Conservation (phyloP, 2,113 vertebrate species). For the Cervus canadensis region DNA sequence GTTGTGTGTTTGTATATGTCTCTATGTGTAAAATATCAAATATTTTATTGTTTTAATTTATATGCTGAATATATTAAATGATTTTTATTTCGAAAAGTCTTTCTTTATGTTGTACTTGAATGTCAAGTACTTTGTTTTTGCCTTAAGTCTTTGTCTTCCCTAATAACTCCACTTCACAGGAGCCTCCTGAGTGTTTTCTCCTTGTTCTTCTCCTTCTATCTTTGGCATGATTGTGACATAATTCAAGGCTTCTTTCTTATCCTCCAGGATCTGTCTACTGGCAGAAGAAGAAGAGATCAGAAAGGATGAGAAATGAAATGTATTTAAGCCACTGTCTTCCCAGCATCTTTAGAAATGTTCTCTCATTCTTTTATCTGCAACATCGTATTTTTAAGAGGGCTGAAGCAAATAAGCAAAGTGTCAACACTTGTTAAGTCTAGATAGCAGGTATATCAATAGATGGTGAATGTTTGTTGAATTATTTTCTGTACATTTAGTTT, state of each 20-base stretch:
- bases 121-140: background rate
- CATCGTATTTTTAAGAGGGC: background rate
- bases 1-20: background rate
- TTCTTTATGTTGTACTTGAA: background rate
- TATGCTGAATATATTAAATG: background rate
- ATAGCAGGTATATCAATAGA: background rate
- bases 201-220: background rate
- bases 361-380: background rate
- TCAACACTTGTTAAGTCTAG: background rate
- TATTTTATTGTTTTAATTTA: background rate
- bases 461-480: background rate
- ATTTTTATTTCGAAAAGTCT: background rate
- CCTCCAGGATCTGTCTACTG: background rate
- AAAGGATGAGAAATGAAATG: background rate
- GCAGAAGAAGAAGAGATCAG: background rate
- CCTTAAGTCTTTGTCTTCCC: background rate
- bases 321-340: background rate
- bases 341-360: background rate
- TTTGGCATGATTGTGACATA: background rate
- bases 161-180: background rate
- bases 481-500: background rate
- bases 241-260: background rate
- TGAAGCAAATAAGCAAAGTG: background rate
- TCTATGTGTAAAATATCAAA: background rate
- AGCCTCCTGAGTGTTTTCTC: background rate